Conservation (phyloP, 64 coral and sea anemone genomes). For the Actinia tenebrosa region DNA sequence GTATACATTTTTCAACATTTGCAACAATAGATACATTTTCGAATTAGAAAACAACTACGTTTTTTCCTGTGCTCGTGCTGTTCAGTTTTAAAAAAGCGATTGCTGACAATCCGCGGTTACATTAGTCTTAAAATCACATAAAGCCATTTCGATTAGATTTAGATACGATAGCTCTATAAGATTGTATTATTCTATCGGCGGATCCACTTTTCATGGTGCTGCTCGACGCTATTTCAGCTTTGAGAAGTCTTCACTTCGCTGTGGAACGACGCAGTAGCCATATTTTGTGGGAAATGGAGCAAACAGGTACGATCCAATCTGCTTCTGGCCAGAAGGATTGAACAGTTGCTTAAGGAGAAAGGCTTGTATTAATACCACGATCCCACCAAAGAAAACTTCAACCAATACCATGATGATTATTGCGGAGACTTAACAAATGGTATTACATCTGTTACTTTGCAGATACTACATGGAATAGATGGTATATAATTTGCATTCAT, state of each 20-base stretch:
- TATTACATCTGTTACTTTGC: too few relatives aligned
- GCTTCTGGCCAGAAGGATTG: not conserved
- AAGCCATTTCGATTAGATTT: too few relatives aligned
- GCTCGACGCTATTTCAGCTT: not conserved
- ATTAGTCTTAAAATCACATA: too few relatives aligned
- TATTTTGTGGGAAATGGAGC: not conserved
- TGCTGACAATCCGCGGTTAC: too few relatives aligned
- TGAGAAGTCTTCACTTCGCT: not conserved
- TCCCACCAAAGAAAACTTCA: not conserved
- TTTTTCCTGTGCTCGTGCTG: too few relatives aligned
- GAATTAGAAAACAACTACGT: too few relatives aligned
- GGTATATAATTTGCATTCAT: not conserved
- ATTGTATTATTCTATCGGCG: too few relatives aligned
- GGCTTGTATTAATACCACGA: not conserved
- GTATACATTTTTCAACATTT: too few relatives aligned
- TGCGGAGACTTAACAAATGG: too few relatives aligned
- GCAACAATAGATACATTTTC: too few relatives aligned
- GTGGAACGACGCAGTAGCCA: not conserved
- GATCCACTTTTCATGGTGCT: not conserved
- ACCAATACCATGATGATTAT: not conserved
- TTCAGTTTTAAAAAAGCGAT: too few relatives aligned
- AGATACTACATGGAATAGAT: not conserved
- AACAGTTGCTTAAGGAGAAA: conserved; percentile 2
- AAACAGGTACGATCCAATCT: not conserved
- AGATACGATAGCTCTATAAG: too few relatives aligned